Conservation (phyloP, 2,888 invertebrate genomes). For the Hoplodrina blanda region DNA sequence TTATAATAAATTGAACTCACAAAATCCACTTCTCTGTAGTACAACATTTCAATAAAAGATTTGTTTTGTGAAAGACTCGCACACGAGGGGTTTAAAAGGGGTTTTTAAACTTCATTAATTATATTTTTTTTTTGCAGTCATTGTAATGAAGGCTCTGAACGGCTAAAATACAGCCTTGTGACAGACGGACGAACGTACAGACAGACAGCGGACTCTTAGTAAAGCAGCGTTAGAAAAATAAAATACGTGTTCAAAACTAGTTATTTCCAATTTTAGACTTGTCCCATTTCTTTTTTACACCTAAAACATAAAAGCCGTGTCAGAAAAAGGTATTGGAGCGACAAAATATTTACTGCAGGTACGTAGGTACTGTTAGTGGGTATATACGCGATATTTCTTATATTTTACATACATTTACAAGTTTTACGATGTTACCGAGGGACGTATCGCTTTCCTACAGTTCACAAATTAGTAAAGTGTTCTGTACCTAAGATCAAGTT, state of each 20-base stretch:
- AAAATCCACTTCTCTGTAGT: no score
- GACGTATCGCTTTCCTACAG: conserved; percentile 8
- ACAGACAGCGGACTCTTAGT: no score
- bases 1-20: no score
- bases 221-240: no score
- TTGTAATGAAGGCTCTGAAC: no score
- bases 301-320: conserved; percentile 50
- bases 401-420: conserved; percentile 57
- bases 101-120: no score
- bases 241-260: neutral
- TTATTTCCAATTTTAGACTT: conserved; percentile 29
- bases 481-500: neutral
- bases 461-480: conserved; percentile 17
- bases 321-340: conserved; percentile 52
- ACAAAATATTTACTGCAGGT: conserved; percentile 64
- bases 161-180: no score
- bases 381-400: conserved; percentile 46
- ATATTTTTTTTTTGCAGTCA: no score
- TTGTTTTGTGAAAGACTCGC: no score
- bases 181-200: no score
- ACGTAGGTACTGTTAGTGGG: conserved; percentile 45
- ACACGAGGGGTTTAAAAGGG: no score
- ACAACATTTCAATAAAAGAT: no score
- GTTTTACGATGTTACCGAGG: conserved; percentile 33
- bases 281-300: conserved; percentile 4